Conservation (phyloP, 2,113 vertebrate genomes). For the Pangasianodon gigas region DNA sequence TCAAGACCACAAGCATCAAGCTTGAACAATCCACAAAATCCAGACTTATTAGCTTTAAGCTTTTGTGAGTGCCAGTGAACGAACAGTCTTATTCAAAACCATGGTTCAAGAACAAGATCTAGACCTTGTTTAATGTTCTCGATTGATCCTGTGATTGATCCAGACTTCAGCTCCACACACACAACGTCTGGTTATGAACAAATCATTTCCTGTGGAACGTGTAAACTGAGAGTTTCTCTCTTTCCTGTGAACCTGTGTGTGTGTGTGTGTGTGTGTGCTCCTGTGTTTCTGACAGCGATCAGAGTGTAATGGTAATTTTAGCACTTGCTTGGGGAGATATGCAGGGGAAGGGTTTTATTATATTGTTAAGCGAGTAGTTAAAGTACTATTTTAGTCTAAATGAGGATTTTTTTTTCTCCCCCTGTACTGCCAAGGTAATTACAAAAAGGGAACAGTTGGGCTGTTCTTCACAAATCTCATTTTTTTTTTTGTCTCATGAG, state of each 20-base stretch:
- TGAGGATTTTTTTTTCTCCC: constrained; percentile 37
- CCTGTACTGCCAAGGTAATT: constrained; percentile 43
- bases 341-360: constrained; percentile 43
- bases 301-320: constrained; percentile 40
- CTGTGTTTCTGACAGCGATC: constrained; percentile 13
- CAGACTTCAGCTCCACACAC: constrained; percentile 25
- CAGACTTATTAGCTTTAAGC: constrained; percentile 1
- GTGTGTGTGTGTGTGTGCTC: neutral
- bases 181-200: constrained; percentile 18
- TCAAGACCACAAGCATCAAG: neutral
- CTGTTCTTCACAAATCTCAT: constrained; percentile 56
- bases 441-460: constrained; percentile 40
- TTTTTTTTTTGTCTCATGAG: constrained; percentile 75
- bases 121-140: constrained; percentile 1
- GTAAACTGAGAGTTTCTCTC: neutral
- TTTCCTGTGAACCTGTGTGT: neutral
- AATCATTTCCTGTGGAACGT: neutral
- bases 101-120: neutral
- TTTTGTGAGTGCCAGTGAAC: neutral
- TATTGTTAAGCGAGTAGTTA: constrained; percentile 51
- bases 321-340: constrained; percentile 35
- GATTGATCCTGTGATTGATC: neutral
- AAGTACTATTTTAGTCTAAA: constrained; percentile 52
- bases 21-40: neutral
- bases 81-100: neutral